A percentile compares a stretch with the other conserved stretches of the same genome.
Conservation (phyloP, 2,888 invertebrate genomes). For the Tenthredo mesomela region DNA sequence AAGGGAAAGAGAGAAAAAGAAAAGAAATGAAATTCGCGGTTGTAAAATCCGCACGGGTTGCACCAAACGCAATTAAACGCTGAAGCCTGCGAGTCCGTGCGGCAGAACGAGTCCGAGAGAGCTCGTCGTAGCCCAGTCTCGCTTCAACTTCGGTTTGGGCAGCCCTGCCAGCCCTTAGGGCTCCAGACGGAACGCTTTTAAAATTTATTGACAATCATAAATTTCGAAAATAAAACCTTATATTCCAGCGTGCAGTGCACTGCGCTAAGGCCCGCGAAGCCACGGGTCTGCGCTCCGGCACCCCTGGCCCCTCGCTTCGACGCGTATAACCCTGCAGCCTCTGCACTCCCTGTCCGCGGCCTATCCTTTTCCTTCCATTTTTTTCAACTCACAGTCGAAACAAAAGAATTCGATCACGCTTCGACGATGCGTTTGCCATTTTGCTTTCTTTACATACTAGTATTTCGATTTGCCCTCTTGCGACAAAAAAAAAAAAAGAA, state of each 20-base stretch:
- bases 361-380: constrained; percentile 57
- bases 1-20: constrained; percentile 53
- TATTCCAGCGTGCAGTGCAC: constrained; percentile 67
- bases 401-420: constrained; percentile 72
- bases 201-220: constrained; percentile 79
- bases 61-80: constrained; percentile 76
- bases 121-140: constrained; percentile 57
- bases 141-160: constrained; percentile 72
- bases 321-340: constrained; percentile 47
- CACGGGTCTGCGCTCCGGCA: constrained; percentile 31
- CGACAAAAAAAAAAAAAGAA: background rate
- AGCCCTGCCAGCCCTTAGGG: constrained; percentile 77
- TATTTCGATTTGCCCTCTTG: too few relatives aligned
- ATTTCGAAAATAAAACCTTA: constrained; percentile 79
- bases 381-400: constrained; percentile 67
- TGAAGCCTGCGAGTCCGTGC: constrained; percentile 71
- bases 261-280: constrained; percentile 46
- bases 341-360: constrained; percentile 51
- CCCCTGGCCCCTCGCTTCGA: constrained; percentile 32
- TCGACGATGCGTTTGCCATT: constrained; percentile 56
- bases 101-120: constrained; percentile 57
- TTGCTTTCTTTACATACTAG: constrained; percentile 33
- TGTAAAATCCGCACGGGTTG: constrained; percentile 74
- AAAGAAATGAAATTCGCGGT: constrained; percentile 72
- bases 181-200: constrained; percentile 78